These are phyloP conservation scores for Burhinus oedicnemus DNA, from an alignment of 2,113 vertebrate genomes.

Conservation along the genomic window DNA sequence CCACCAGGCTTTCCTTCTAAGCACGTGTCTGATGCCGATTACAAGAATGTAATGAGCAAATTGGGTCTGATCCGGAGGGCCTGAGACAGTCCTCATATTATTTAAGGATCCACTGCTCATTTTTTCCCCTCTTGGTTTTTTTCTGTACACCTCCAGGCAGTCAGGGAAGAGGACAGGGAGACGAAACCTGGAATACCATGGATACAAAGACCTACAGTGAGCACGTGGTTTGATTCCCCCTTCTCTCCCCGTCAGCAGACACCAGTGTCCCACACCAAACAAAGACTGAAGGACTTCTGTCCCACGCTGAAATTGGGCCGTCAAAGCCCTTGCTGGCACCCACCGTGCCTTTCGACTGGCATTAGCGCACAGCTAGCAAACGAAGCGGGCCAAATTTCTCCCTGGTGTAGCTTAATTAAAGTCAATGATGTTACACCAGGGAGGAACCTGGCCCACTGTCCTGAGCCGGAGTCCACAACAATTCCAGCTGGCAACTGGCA, in stretches of 20 bases:
- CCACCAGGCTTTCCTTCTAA: not conserved
- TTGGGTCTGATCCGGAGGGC: not conserved
- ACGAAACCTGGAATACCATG: not conserved
- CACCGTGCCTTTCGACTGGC: not conserved
- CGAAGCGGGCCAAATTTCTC: slow-evolving; percentile 15
- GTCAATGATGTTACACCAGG: slow-evolving; percentile 56
- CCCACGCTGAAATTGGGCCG: not conserved
- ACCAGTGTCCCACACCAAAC: not conserved
- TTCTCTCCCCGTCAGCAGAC: not conserved
- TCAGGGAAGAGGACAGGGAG: not conserved
- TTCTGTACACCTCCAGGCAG: not conserved
- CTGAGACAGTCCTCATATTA: accelerated
- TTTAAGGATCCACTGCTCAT: not conserved
- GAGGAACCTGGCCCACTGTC: slow-evolving; percentile 63
- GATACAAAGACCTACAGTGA: accelerated
- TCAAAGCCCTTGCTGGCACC: not conserved
- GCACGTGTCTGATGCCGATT: accelerated
- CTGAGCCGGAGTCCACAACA: slow-evolving; percentile 25
- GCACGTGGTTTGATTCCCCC: accelerated
- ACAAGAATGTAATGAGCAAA: not conserved
- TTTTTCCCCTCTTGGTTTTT: accelerated
- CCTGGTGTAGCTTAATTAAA: slow-evolving; percentile 53
- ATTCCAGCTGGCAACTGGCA: slow-evolving; percentile 62
- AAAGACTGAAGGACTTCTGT: not conserved
- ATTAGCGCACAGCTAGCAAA: not conserved